These are phyloP conservation scores for Tringa solitaria DNA, from an alignment of 2,113 vertebrate genomes.

Conservation along the genomic window DNA sequence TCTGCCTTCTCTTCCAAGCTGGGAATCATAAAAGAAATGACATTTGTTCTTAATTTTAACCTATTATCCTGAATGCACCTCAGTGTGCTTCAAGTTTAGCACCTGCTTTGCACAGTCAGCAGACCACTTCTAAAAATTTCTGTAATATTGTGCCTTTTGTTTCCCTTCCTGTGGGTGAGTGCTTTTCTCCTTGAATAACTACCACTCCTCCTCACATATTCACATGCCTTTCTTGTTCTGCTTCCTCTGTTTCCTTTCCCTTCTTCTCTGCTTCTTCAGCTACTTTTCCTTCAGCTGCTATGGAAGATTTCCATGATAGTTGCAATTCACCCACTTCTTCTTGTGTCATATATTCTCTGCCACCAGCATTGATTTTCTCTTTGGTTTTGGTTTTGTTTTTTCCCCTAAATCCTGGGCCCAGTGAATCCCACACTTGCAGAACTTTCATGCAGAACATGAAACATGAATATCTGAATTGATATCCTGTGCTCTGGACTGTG, in stretches of 20 bases:
- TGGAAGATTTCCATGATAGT: not conserved
- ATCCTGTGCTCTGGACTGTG: not conserved
- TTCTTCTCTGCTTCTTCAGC: not conserved
- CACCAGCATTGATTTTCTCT: not conserved
- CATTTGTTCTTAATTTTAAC: not conserved
- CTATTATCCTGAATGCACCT: not conserved
- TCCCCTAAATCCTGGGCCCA: not conserved
- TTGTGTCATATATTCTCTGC: not conserved
- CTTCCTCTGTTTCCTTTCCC: not conserved
- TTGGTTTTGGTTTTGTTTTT: too few relatives aligned
- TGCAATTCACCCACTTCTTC: not conserved
- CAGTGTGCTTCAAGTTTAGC: not conserved
- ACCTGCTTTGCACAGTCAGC: not conserved
- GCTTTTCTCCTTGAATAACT: not conserved
- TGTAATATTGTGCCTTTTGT: not conserved
- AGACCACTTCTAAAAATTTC: not conserved
- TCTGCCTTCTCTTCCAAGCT: not conserved
- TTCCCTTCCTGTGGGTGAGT: not conserved
- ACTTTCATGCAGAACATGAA: not conserved
- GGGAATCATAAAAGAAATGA: not conserved
- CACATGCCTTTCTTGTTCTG: not conserved
- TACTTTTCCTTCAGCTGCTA: not conserved
- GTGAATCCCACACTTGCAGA: not conserved
- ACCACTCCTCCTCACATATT: not conserved
- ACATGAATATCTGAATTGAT: not conserved